Evolutionary conservation across 1,140 invertebrate species (phyloP), one percentile per base, ranked within the genome.

Genomic region (Bombus ignitus): DNA sequence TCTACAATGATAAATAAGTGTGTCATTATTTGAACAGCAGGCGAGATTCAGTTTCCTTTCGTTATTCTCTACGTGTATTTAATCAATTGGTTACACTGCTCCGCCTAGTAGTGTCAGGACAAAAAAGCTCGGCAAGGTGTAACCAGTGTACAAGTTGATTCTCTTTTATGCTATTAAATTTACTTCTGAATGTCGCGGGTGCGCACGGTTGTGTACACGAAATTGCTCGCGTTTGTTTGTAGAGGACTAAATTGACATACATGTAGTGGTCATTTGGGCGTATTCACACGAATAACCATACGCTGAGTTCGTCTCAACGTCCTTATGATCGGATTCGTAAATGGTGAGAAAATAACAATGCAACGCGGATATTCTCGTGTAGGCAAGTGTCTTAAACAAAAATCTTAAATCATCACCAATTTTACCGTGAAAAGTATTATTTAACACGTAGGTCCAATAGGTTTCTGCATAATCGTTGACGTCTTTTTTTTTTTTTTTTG

Each of bases 221-320:
- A 22, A 57, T 53, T n/a, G 25, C 47, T 75, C 59, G 10, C 53
- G 3, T 62, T 42, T n/a, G 59, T 78, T 39, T 37, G 37, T 25
- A n/a, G 2, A 76, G 32, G 8, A 76, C 37, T 59, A 76, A 76
- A 76, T 37, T 76, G 74, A 76, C 25, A 32, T 32, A 65, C 53
- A 35, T 35, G 4, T 32, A 42, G 22, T 70, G 47, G 47, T 86
- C 85, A 86, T 82, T 83, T 82, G 81, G 85, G 73, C 85, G 85
- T 82, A 86, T 83, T 81, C 80, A 32, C 59, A 85, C 85, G 85
- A 83, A 82, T 83, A 86, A 71, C 35, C 59, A 22, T 86, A 83
- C 18, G 75, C 85, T 42, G 81, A 76, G 79, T 59, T 86, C 81
- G 79, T 86, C 53, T 76, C 72, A 53, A 68, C 81, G 85, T 86